Evolutionary conservation across 1,140 invertebrate genomes (phyloP), one percentile per base, ranked within the genome.

Genomic region (Drosophila athabasca): DNA sequence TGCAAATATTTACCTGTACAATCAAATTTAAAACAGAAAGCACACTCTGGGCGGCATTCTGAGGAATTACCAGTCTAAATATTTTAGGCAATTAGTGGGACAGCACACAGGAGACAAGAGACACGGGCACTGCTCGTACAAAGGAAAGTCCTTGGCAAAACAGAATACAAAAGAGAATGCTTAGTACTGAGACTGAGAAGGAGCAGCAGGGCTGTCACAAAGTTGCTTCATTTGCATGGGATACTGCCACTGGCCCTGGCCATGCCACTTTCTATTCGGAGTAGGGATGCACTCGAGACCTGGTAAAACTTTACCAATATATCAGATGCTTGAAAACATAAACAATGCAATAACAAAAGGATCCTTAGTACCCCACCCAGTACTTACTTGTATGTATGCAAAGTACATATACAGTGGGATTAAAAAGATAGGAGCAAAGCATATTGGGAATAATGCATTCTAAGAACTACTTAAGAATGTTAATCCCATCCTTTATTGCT

Each of bases 81-180:
- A 87, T 87, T 83, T 87, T 88, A 88, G 82, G 82, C 82, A 87
- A 87, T 87, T 87, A 87, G 82, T 64, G 69, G 35, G 58, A 79
- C 66, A 62, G 49, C 48, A 51, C 61, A 66, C 31, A 45, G 66
- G 58, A 49, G 39, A 58, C 49, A 24, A n/a, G 6, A 49, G 39
- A 9, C 17, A 43, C 44, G 17, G 22, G 13, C 24, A 11, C 24
- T 7, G 26, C 45, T 57, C 44, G 7, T 22, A 53, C 48, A 35
- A 43, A 49, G 43, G 31, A 19, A 1, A 68, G 51, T 68, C 19
- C 13, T 15, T n/a, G 8, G 50, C 0, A 24, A 62, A 41, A 15
- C 11, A 3, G 13, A 17, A 24, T 4, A 11, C 5, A 26, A 8
- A 43, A 29, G 31, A 22, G 15, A 43, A 11, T 44, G 45, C 61